Evolutionary conservation across 2,113 vertebrate species (phyloP), one percentile per base, ranked within the genome.

Genomic region (Leucopternis melanops): DNA sequence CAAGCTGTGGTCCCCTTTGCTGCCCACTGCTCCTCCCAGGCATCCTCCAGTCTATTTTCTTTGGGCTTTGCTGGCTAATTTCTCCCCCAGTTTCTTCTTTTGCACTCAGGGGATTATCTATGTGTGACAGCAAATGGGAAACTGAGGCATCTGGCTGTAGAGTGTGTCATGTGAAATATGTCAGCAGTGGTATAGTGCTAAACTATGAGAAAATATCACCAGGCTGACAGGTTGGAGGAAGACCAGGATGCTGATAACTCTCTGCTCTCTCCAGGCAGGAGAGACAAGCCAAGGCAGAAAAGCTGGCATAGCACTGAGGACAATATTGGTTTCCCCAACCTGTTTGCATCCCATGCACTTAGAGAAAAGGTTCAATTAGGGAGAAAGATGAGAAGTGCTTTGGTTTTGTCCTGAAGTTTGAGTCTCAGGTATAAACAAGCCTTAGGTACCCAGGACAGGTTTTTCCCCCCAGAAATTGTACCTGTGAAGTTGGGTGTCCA

Each of bases 381-480:
- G 32, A 61, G 13, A 57, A 86, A 80, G 40, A 40, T 38, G 25
- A 82, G 36, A 80, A 61, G 13, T 6, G 4, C 23, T 91, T 74
- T 62, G 57, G 4, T 23, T 83, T 84, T 80, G 31, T 47, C 47
- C 63, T 81, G 21, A 36, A 57, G 22, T 54, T 86, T 49, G 27
- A 23, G 61, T 86, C 72, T 21, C 3, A 5, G 11, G 5, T 26
- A 69, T 74, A 78, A 83, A 49, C 27, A 58, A 59, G 36, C 5
- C 52, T 63, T 75, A 45, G 20, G 12, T 50, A 45, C 29, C 23
- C 47, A 59, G 67, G 47, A 67, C 8, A 26, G 16, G 6, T 40
- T 58, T 23, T 26, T 18, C 5, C 15, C 10, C 2, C 0, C 1
- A 4, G 3, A 62, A 42, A 14, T 2, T 19, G 25, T 40, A 26